phyloP scores from a whole-genome alignment of 2,113 vertebrate species.

The Dolichotis patagonum region DNA sequence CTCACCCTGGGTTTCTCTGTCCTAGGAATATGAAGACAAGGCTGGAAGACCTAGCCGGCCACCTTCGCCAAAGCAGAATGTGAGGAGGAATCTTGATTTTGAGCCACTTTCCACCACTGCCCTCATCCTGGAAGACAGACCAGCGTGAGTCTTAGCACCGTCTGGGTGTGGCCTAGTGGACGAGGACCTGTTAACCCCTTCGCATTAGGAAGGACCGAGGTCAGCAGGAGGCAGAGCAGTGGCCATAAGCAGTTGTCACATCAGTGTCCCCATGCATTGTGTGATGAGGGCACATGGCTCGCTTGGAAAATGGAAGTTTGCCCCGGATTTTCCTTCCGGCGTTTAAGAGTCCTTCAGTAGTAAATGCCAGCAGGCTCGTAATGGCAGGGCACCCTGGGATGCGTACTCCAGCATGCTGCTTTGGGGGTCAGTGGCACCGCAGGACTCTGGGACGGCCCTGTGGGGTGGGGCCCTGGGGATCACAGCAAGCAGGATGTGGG shows the following conservation, averaged over 20 bases:
- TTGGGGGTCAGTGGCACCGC: accelerated
- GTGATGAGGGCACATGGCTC: not conserved
- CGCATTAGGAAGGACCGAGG: not conserved
- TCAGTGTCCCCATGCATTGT: not conserved
- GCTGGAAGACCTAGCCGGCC: constrained; percentile 90
- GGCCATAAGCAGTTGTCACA: accelerated
- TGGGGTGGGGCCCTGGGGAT: no score
- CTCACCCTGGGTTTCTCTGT: constrained; percentile 49
- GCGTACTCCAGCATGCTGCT: accelerated
- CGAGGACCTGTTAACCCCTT: not conserved
- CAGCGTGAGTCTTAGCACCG: constrained; percentile 90
- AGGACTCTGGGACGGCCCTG: accelerated
- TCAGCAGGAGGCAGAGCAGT: not conserved
- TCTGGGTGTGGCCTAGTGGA: not conserved
- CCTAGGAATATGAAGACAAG: constrained; percentile 99
- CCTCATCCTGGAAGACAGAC: constrained; percentile 96
- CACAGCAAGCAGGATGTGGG: no score
- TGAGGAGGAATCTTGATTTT: constrained; percentile 96
- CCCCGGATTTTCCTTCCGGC: not conserved
- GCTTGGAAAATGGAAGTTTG: not conserved
- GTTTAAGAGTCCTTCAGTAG: not conserved
- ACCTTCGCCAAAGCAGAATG: constrained; percentile 93
- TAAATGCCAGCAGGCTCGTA: not conserved
- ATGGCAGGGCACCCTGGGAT: not conserved
- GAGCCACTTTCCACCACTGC: constrained; percentile 98